Conservation (phyloP, 2,888 invertebrate species). For the Hydrotaea cyrtoneurina region DNA sequence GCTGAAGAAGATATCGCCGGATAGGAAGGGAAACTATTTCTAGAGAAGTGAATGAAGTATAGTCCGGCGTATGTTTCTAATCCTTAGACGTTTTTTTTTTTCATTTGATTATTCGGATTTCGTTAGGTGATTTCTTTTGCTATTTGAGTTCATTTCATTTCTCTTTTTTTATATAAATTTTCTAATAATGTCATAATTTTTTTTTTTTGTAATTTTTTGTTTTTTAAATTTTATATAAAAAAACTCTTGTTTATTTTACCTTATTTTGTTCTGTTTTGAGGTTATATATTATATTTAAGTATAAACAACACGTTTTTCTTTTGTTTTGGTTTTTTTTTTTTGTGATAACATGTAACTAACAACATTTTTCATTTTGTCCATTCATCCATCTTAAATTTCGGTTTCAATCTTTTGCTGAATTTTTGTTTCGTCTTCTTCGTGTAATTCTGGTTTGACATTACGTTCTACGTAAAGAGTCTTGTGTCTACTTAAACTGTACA, state of each 20-base stretch:
- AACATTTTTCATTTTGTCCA: constrained; percentile 42
- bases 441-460: constrained; percentile 54
- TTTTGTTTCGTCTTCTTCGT: not conserved
- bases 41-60: no score
- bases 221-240: constrained; percentile 36
- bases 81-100: not conserved
- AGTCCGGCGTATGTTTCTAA: no score
- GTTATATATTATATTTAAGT: no score
- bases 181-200: not conserved
- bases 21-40: no score
- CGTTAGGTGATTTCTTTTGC: no score
- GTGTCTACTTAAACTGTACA: constrained; percentile 58
- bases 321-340: constrained; percentile 43
- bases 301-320: constrained; percentile 50
- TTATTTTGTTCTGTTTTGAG: constrained; percentile 11
- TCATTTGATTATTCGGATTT: not conserved
- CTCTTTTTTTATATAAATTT: constrained; percentile 7
- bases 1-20: no score
- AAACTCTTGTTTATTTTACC: not conserved
- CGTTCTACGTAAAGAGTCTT: constrained; percentile 60
- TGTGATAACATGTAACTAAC: constrained; percentile 58
- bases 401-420: constrained; percentile 22
- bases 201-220: constrained; percentile 14
- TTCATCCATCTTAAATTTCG: not conserved
- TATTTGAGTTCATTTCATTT: not conserved